Evolutionary conservation across 2,888 invertebrate species (phyloP).

Genomic region (Melinaea menophilus): DNA sequence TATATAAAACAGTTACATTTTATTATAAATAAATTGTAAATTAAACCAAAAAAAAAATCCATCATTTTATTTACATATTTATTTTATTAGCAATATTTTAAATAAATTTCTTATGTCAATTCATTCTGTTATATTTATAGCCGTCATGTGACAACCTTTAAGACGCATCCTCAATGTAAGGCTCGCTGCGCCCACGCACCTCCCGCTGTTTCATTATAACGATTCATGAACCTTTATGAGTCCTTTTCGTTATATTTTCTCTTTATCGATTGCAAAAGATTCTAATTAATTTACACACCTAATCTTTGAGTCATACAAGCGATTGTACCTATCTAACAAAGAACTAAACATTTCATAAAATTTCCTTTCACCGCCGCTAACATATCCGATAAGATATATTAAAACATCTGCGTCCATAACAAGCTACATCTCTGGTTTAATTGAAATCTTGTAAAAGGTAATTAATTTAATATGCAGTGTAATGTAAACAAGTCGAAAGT

Average conservation of each 20-base stretch:
- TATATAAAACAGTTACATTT: no score
- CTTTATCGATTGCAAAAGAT: neutral
- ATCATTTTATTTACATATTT: no score
- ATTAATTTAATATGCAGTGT: conserved; percentile 21
- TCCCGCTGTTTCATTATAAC: neutral
- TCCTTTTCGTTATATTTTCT: neutral
- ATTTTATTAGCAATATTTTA: no score
- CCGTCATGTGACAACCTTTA: neutral
- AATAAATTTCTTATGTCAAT: no score
- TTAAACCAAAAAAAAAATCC: no score
- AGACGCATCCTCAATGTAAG: neutral
- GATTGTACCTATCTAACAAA: neutral
- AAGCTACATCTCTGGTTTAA: conserved; percentile 16
- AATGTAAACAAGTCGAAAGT: conserved; percentile 26
- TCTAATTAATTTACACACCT: neutral
- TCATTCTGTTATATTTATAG: neutral
- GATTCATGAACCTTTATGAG: conserved; percentile 1
- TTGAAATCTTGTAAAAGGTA: conserved; percentile 25
- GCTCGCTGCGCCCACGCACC: neutral
- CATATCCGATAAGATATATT: conserved; percentile 7
- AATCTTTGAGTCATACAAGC: neutral
- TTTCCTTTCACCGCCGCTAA: neutral
- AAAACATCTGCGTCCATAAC: conserved; percentile 8
- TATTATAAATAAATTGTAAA: no score
- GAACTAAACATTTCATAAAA: neutral